These are phyloP conservation scores for Trachymyrmex cornetzi DNA, from an alignment of 1,140 invertebrate genomes.

Conservation along the genomic window DNA sequence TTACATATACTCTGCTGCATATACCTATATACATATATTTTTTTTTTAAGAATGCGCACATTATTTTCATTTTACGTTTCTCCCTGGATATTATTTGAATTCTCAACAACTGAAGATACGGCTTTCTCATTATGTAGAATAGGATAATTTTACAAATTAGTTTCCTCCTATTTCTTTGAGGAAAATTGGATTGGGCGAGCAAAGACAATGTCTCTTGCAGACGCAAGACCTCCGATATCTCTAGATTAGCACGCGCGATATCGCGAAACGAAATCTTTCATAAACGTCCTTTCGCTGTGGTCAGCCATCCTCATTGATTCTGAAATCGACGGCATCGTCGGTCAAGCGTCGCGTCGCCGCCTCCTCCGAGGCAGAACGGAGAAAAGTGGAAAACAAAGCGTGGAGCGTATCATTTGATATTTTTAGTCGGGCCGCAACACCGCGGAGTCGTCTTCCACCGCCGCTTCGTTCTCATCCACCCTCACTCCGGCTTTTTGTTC, in stretches of 20 bases:
- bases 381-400: constrained; percentile 43
- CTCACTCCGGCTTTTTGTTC: constrained; percentile 46
- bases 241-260: not conserved
- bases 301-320: not conserved
- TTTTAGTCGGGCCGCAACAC: constrained; percentile 55
- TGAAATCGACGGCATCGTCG: constrained; percentile 15
- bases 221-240: not conserved
- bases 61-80: constrained; percentile 10
- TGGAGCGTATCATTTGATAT: constrained; percentile 48
- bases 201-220: not conserved
- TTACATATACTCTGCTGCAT: not conserved
- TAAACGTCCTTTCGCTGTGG: not conserved
- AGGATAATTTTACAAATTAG: not conserved
- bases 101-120: not conserved
- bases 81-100: not conserved
- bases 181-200: not conserved
- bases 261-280: not conserved
- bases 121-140: not conserved
- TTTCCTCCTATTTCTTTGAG: not conserved
- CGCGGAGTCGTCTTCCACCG: constrained; percentile 12
- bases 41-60: not conserved
- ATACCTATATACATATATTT: not conserved
- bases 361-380: not conserved
- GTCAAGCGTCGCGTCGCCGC: constrained; percentile 6
- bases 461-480: constrained; percentile 45